Evolutionary conservation across 2,113 vertebrate genomes (phyloP).

Genomic region (Pseudorectes ferrugineus): DNA sequence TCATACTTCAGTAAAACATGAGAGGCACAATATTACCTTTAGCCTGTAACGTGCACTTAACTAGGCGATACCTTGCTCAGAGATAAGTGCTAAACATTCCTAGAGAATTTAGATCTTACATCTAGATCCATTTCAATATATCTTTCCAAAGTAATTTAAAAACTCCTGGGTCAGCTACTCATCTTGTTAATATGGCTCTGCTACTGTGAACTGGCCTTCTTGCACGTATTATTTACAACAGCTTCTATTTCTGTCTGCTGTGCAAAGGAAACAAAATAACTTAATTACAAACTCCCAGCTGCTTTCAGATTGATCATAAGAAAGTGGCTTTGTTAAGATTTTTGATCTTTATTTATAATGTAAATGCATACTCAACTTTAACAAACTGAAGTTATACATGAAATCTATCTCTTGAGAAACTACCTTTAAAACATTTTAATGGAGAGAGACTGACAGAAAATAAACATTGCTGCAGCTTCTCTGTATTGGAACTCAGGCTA

Average conservation of each 20-base stretch:
- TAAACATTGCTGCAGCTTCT: not conserved
- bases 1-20: not conserved
- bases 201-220: not conserved
- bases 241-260: conserved; percentile 4
- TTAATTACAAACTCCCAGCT: not conserved
- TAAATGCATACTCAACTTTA: not conserved
- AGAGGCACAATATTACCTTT: not conserved
- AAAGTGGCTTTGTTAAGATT: not conserved
- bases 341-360: conserved; percentile 12
- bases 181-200: not conserved
- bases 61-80: not conserved
- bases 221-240: not conserved
- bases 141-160: not conserved
- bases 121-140: not conserved
- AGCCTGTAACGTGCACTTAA: not conserved
- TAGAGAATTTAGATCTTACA: not conserved
- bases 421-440: not conserved
- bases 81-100: not conserved
- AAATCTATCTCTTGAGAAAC: not conserved
- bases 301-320: not conserved
- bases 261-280: not conserved
- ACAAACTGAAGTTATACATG: not conserved
- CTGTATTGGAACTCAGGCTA: not conserved
- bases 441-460: not conserved
- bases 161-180: not conserved